Conservation (phyloP, 1,140 invertebrate genomes). For the Whitmania pigra region DNA sequence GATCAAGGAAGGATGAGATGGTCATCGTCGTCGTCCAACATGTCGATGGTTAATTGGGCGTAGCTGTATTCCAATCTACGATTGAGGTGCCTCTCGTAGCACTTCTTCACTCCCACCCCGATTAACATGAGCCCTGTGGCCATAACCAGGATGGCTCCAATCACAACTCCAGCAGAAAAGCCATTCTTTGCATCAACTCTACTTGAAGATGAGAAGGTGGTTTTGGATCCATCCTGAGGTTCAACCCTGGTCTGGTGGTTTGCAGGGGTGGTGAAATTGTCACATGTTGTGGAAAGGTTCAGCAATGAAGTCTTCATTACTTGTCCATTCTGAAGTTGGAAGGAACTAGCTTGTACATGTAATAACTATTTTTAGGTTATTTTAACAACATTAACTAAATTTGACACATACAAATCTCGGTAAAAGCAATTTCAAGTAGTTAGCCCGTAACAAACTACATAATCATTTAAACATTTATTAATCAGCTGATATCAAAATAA, state of each 20-base stretch:
- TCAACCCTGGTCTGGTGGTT: not conserved
- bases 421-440: no score
- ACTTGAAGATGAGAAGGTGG: not conserved
- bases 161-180: not conserved
- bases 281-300: not conserved
- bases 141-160: constrained; percentile 6
- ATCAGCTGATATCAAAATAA: no score
- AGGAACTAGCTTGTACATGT: no score
- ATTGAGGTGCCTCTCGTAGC: constrained; percentile 1
- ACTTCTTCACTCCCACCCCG: not conserved
- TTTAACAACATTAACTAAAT: no score
- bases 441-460: no score
- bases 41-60: constrained; percentile 2
- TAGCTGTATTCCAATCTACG: not conserved
- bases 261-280: not conserved
- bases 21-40: constrained; percentile 4
- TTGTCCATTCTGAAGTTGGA: no score
- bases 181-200: not conserved
- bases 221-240: not conserved
- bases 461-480: no score
- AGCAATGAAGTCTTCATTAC: no score
- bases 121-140: not conserved
- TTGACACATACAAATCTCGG: no score
- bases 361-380: no score
- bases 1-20: not conserved